phyloP scores from a whole-genome alignment of 2,888 invertebrate genomes.

The Agriopis leucophaearia region DNA sequence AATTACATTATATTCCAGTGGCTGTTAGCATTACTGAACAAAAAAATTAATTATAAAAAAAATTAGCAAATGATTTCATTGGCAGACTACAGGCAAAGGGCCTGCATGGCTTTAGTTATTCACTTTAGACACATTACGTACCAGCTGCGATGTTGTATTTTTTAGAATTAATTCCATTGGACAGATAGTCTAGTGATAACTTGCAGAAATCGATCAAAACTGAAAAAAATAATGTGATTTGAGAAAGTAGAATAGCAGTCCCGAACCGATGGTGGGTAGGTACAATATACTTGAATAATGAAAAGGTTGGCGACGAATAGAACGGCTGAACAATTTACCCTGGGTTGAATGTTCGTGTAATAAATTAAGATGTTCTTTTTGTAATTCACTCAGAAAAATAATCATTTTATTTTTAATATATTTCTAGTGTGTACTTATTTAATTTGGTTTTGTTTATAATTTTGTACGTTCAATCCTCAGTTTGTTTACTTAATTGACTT shows the following conservation, averaged over 20 bases:
- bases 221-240: conserved; percentile 64
- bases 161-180: conserved; percentile 88
- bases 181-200: conserved; percentile 88
- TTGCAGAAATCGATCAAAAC: conserved; percentile 91
- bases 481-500: neutral
- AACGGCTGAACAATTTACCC: conserved; percentile 56
- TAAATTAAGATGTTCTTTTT: conserved; percentile 75
- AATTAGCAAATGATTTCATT: no score
- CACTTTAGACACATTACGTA: conserved; percentile 56
- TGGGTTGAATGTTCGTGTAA: conserved; percentile 72
- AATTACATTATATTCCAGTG: neutral
- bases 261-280: neutral
- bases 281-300: neutral
- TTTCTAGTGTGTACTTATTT: neutral
- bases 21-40: no score
- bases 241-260: conserved; percentile 8
- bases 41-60: no score
- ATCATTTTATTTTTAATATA: conserved; percentile 68
- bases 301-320: neutral
- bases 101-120: neutral
- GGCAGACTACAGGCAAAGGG: no score
- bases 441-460: neutral
- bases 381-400: conserved; percentile 78
- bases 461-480: no score
- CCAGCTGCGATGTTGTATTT: conserved; percentile 88